Evolutionary conservation across 2,888 invertebrate species (phyloP), one percentile per base, ranked within the genome.

Genomic region (Carcina quercana): DNA sequence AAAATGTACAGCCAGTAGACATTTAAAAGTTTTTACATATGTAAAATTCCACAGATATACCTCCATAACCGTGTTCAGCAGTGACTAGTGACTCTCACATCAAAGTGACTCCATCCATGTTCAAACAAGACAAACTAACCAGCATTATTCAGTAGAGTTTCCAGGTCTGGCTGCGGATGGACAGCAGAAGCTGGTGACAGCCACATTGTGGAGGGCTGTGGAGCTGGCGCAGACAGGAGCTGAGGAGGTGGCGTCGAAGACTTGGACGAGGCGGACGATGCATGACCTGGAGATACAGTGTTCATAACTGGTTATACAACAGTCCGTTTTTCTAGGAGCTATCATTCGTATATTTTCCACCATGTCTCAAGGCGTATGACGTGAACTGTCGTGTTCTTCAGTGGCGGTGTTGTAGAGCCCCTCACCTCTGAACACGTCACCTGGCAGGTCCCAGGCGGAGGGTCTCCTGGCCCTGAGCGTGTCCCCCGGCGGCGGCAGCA

Each of bases 361-460:
- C n/a, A n/a, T n/a, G n/a, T n/a, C n/a, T n/a, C n/a, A n/a, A n/a
- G n/a, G n/a, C n/a, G n/a, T n/a, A n/a, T n/a, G n/a, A n/a, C n/a
- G n/a, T n/a, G n/a, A n/a, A n/a, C n/a, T n/a, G n/a, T n/a, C n/a
- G n/a, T n/a, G n/a, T n/a, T n/a, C n/a, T n/a, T n/a, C n/a, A n/a
- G n/a, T n/a, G n/a, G n/a, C n/a, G n/a, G n/a, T n/a, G n/a, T n/a
- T n/a, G n/a, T n/a, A n/a, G n/a, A n/a, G n/a, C n/a, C n/a, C n/a
- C 17, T 5, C 5, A 24, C 24, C 24, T 6, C 2, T 12, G 19
- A 57, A 42, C 22, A 62, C 46, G 7, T 63, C 54, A 2, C 59
- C 56, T 0, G 63, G 68, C 20, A 72, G 46, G 27, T 76, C 72
- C 83, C 83, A 84, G 7, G 55, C 48, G 0, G 70, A 68, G 0